Evolutionary conservation across 2,888 invertebrate genomes (phyloP).

Genomic region (Amitus sp.): DNA sequence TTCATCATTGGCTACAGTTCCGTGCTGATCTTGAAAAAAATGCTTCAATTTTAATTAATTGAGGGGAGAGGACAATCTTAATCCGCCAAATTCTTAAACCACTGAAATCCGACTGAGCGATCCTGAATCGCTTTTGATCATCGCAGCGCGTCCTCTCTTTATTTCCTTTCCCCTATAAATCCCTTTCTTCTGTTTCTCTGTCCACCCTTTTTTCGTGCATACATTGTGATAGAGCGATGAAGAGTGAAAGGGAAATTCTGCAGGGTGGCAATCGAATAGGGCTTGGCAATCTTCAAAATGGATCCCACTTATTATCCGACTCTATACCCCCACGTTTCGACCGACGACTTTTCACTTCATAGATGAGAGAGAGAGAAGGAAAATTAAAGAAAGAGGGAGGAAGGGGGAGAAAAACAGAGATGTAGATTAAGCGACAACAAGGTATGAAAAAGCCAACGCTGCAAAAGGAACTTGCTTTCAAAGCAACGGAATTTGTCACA

Average conservation of each 20-base stretch:
- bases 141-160: slow-evolving; percentile 45
- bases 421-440: slow-evolving; percentile 34
- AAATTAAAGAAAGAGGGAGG: slow-evolving; percentile 4
- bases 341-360: background rate
- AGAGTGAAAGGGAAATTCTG: slow-evolving; percentile 16
- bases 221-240: slow-evolving; percentile 17
- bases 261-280: slow-evolving; percentile 38
- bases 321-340: slow-evolving; percentile 13
- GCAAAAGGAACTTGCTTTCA: slow-evolving; percentile 28
- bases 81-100: slow-evolving; percentile 17
- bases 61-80: background rate
- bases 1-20: too few relatives aligned
- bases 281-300: slow-evolving; percentile 41
- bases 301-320: slow-evolving; percentile 32
- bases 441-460: slow-evolving; percentile 16
- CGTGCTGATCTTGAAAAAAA: too few relatives aligned
- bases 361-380: slow-evolving; percentile 6
- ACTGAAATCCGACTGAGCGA: slow-evolving; percentile 22
- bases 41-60: too few relatives aligned
- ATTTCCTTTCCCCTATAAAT: slow-evolving; percentile 31
- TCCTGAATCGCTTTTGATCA: slow-evolving; percentile 51
- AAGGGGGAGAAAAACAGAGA: slow-evolving; percentile 17
- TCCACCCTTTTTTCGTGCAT: slow-evolving; percentile 22
- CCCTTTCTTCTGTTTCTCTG: slow-evolving; percentile 19
- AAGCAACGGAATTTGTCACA: slow-evolving; percentile 48